Conservation (phyloP, 2,113 vertebrate species). For the Scortum barcoo region DNA sequence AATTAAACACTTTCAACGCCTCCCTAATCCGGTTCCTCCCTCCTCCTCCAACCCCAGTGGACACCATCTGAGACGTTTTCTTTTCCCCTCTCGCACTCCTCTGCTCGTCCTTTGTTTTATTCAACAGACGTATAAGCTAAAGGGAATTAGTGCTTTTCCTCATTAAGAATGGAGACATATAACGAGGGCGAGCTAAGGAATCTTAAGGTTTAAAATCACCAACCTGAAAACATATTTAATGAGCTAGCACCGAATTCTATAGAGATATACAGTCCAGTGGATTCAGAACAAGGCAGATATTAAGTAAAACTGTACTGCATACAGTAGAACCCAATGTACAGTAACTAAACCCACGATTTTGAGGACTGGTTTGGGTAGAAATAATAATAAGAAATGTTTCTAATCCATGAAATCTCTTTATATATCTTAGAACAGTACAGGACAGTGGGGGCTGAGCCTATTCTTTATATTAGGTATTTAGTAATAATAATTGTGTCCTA, state of each 20-base stretch:
- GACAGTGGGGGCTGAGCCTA: not conserved
- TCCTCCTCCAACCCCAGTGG: slow-evolving; percentile 49
- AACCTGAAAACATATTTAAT: slow-evolving; percentile 69
- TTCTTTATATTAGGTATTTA: not conserved
- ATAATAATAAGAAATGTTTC: not conserved
- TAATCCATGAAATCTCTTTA: too few relatives aligned
- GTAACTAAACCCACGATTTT: not conserved
- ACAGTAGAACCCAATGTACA: not conserved
- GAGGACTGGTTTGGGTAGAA: not conserved
- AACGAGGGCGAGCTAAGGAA: slow-evolving; percentile 54
- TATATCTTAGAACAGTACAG: not conserved
- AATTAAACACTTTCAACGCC: slow-evolving; percentile 79
- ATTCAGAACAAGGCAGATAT: slow-evolving; percentile 27
- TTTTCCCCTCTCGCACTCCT: slow-evolving; percentile 26
- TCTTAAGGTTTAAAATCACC: slow-evolving; percentile 64
- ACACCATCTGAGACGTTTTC: slow-evolving; percentile 51
- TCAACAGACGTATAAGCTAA: slow-evolving; percentile 71
- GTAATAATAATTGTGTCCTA: not conserved
- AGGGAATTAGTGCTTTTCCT: slow-evolving; percentile 73
- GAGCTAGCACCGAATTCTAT: slow-evolving; percentile 40
- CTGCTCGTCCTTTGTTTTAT: slow-evolving; percentile 77
- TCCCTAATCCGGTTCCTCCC: slow-evolving; percentile 61
- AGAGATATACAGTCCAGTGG: slow-evolving; percentile 15
- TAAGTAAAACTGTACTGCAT: not conserved
- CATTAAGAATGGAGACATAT: slow-evolving; percentile 75